phyloP scores from a whole-genome alignment of 2,113 vertebrate species.

The Pardalotus punctatus region DNA sequence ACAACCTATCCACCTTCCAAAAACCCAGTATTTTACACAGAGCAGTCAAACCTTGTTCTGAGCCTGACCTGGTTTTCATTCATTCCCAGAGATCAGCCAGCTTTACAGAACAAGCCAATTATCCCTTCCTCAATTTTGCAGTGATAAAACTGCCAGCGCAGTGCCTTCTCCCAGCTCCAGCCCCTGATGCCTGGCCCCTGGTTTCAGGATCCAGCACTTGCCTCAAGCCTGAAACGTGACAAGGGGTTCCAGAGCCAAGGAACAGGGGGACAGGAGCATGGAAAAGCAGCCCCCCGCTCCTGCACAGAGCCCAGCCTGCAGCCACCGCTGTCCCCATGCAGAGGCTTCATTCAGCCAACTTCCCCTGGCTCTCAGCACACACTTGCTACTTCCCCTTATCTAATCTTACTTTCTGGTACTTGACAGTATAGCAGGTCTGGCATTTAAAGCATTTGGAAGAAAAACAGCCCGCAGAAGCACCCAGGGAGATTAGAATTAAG shows the following conservation, averaged over 20 bases:
- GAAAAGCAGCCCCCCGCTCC: neutral
- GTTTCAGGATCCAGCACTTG: neutral
- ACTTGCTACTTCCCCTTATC: slow-evolving; percentile 5
- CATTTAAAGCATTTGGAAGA: slow-evolving; percentile 25
- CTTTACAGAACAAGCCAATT: neutral
- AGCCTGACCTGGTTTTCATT: neutral
- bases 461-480: neutral
- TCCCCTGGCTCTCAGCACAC: neutral
- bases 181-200: neutral
- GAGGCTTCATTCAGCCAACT: neutral
- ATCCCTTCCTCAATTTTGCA: neutral
- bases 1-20: neutral
- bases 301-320: fast-evolving
- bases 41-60: neutral
- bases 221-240: neutral
- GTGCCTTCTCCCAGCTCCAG: neutral
- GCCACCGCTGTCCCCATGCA: fast-evolving
- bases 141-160: neutral
- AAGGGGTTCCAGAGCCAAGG: neutral
- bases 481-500: neutral
- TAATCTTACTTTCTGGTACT: slow-evolving; percentile 14
- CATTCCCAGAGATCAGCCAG: neutral
- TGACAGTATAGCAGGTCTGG: neutral
- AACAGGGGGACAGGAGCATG: fast-evolving
- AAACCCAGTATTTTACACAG: neutral